phyloP scores from a whole-genome alignment of 64 coral and sea anemone species.

The Dendrophyllia cribrosa region DNA sequence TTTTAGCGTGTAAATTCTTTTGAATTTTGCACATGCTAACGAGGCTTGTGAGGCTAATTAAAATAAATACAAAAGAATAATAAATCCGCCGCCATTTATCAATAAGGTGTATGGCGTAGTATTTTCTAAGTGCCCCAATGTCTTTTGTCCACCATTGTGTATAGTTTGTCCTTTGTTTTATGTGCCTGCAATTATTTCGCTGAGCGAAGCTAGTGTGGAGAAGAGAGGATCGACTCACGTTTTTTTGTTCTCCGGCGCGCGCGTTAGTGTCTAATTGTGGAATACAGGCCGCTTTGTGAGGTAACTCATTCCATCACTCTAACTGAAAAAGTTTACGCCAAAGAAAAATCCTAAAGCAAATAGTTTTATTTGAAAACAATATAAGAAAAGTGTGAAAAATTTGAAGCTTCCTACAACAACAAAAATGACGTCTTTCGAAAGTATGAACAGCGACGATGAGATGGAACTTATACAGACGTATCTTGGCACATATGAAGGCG shows the following conservation, averaged over 20 bases:
- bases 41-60: too few species aligned
- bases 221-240: too few species aligned
- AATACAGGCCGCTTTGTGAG: background rate
- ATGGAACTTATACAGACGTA: background rate
- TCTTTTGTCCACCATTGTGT: too few species aligned
- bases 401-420: background rate
- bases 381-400: background rate
- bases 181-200: too few species aligned
- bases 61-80: too few species aligned
- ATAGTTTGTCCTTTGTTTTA: too few species aligned
- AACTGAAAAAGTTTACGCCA: background rate
- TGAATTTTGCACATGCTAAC: too few species aligned
- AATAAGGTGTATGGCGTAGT: too few species aligned
- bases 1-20: too few species aligned
- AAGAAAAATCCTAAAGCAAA: background rate
- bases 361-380: background rate
- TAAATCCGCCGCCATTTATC: too few species aligned
- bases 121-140: too few species aligned
- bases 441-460: conserved; percentile 19
- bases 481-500: conserved; percentile 68
- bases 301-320: background rate
- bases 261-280: background rate
- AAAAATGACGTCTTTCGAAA: conserved; percentile 53
- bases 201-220: too few species aligned
- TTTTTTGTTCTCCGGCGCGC: background rate